Evolutionary conservation across 2,797 vertebrate species (phyloP).

Genomic region (Emys orbicularis): DNA sequence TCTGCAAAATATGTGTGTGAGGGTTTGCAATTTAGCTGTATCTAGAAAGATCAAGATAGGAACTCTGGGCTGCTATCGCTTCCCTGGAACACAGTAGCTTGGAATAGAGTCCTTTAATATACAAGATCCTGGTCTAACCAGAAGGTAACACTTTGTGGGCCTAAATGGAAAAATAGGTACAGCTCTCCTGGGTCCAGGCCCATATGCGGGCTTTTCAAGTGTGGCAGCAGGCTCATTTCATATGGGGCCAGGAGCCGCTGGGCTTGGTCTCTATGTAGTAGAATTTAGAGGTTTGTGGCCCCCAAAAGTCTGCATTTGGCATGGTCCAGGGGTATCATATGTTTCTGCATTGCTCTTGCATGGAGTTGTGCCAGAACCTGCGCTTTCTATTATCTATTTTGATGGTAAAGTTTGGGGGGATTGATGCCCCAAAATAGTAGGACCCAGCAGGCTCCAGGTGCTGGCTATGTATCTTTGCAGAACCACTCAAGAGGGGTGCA

Average conservation of each 20-base stretch:
- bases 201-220: not conserved
- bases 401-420: not conserved
- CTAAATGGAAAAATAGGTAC: not conserved
- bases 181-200: not conserved
- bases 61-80: not conserved
- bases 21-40: not conserved
- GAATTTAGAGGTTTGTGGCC: not conserved
- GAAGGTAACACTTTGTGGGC: not conserved
- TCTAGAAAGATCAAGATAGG: not conserved
- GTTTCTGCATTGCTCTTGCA: not conserved
- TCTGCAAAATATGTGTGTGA: too few relatives aligned
- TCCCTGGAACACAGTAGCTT: not conserved
- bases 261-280: not conserved
- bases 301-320: not conserved
- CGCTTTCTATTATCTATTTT: not conserved
- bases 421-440: not conserved
- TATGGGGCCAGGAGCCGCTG: not conserved
- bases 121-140: not conserved
- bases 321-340: not conserved
- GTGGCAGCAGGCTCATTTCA: fast-evolving
- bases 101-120: not conserved
- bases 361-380: not conserved
- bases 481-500: not conserved
- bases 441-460: too few relatives aligned
- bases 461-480: not conserved